Evolutionary conservation across 1,140 invertebrate genomes (phyloP), one percentile per base, ranked within the genome.

Genomic region (Acromyrmex echinatior): DNA sequence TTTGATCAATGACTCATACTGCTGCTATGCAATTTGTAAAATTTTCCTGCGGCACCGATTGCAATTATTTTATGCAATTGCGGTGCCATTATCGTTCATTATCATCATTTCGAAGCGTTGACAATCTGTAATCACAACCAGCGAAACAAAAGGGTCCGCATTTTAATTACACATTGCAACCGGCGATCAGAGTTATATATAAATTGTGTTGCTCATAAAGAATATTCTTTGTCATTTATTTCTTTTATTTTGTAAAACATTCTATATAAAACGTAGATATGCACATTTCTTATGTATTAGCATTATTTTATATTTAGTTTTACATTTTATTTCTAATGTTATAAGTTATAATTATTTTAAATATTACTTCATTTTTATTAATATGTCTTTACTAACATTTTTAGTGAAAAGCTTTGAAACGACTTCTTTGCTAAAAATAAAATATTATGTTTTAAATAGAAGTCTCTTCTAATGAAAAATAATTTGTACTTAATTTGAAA

Each of bases 61-160:
- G 25, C 63, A 80, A 91, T 91, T 88, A 87, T 87, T 87, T 89
- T 78, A 74, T 65, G 71, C 56, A 71, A 82, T 3, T 71, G 63
- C 51, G 70, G 63, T 66, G 10, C 12, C 53, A 82, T 82, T 82
- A 82, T 62, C 56, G 56, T 60, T 73, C 16, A 82, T 82, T 82
- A 74, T 74, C 56, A 62, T 51, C 66, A 73, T 81, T 73, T 49
- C 62, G 56, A 84, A 74, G 45, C 31, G 31, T 71, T 63, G 56
- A 74, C 80, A 74, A 76, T 84, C 86, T 70, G 56, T 86, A 70
- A 87, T 87, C 63, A 68, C n/a, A 28, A 18, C 9, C n/a, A 21
- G 16, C 28, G 51, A 28, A 77, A 79, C 76, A 70, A 89, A 89
- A 87, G 82, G 77, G 81, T 86, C 39, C 16, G 58, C 28, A 66